Conservation (phyloP, 1,140 invertebrate species). For the Chrysomallon squamiferum region DNA sequence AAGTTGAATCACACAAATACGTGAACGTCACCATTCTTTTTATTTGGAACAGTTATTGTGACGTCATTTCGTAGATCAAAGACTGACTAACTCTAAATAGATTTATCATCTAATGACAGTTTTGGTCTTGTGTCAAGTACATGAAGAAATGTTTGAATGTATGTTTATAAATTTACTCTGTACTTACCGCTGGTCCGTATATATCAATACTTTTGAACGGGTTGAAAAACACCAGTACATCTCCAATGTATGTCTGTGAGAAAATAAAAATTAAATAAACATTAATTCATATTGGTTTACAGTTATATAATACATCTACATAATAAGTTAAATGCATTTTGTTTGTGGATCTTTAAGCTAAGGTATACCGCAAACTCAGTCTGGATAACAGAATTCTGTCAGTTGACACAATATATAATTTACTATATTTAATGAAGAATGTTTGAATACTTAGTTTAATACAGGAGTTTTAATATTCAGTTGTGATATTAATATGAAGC, state of each 20-base stretch:
- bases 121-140: too few species aligned
- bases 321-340: neutral
- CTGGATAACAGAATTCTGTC: neutral
- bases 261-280: neutral
- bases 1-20: too few species aligned
- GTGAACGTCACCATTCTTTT: too few species aligned
- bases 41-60: too few species aligned
- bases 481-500: too few species aligned
- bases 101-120: too few species aligned
- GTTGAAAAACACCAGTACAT: conserved; percentile 83
- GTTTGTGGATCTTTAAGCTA: neutral
- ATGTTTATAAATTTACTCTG: too few species aligned
- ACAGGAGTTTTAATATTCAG: too few species aligned
- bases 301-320: neutral
- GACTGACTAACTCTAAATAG: too few species aligned
- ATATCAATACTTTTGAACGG: conserved; percentile 78
- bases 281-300: neutral
- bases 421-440: neutral
- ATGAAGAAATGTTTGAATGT: too few species aligned
- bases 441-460: neutral
- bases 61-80: too few species aligned
- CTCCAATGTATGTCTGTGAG: conserved; percentile 77
- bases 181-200: conserved; percentile 72
- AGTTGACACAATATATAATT: neutral
- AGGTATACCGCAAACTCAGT: neutral